Evolutionary conservation across 2,888 invertebrate genomes (phyloP), one percentile per base, ranked within the genome.

Genomic region (Halictus ligatus): DNA sequence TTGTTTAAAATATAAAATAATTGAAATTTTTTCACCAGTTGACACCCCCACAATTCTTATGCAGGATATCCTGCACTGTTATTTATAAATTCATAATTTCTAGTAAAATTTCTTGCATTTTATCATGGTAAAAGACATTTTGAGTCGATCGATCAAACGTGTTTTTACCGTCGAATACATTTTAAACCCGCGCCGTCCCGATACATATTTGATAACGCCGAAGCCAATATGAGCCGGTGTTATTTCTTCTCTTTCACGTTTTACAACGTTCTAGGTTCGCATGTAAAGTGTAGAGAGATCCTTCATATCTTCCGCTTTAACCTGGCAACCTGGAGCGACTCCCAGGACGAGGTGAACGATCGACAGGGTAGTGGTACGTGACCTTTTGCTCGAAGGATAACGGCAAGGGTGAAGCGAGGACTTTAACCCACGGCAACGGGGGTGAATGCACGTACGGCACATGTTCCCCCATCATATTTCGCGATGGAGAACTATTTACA

Each of bases 321-420:
- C 93, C 91, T 91, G 92, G 88, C 88, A 86, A 89, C 89, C 92
- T 92, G 92, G 90, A 92, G 91, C 90, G 89, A 90, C 90, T 93
- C 92, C 93, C 91, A 93, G 93, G 93, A 93, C 91, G 92, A 93
- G 93, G 93, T 93, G 93, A 93, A 93, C 92, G 93, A 92, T 93
- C 93, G 93, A 90, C 91, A 91, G 93, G 94, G 93, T 92, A 92
- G 93, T 92, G 92, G 94, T 93, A 94, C 94, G 94, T 95, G 94
- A 95, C 95, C 95, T 95, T 95, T 95, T 94, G 94, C 93, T 91
- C 93, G 93, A 94, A 94, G 94, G 94, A 94, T 94, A 94, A 94
- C 92, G 93, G 89, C 89, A 91, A 90, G 91, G 91, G 90, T 86
- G 92, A 86, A 88, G 85, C 80, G 83, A 89, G 89, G 85, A 86